Base-by-base conservation (phyloP, 2,888 invertebrate species). In the Epiblema foenella region DNA sequence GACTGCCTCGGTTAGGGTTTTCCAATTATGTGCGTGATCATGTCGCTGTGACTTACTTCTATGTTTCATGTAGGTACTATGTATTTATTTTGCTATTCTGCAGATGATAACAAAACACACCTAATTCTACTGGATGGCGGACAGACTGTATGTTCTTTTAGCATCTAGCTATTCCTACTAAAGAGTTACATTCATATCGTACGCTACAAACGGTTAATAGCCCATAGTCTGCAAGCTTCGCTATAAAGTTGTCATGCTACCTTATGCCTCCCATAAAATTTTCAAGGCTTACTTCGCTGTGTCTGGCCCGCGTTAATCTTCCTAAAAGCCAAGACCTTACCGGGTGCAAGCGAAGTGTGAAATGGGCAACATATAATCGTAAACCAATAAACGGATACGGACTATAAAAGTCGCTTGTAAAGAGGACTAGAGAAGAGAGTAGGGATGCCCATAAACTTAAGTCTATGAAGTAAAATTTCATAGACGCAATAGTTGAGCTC, bases 241-340 rank as follows among this genome's bases (percentile, higher is more conserved):
- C 37, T 17, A 18, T 57, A 57, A 57, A 17, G 63, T 9, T 15
- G 39, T 24, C 52, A 24, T 39, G 29, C 52, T 37, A 20, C n/a
- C n/a, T 24, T 39, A 24, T 39, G 37, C 51, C 52, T 52, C 15
- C 51, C 63, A 52, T 64, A 64, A 52, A 64, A 39, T 52, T 20
- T 52, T n/a, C n/a, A 15, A 49, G 20, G 20, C 9, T 51, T 37
- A 18, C 37, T 15, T 9, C 51, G 15, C 15, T 33, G n/a, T 33
- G 51, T 52, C 52, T 33, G 33, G 33, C 15, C 5, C 20, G 52
- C 9, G 33, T 33, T 51, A 51, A 63, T 63, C 15, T 10, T 37
- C 37, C 52, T 63, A 63, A 63, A 63, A 63, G 52, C 64, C 20
- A 39, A 15, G 37, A 37, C 57, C 57, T 33, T 33, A 11, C 33